Evolutionary conservation across 2,888 invertebrate genomes (phyloP), one percentile per base, ranked within the genome.

Genomic region (Yponomeuta malinellus): DNA sequence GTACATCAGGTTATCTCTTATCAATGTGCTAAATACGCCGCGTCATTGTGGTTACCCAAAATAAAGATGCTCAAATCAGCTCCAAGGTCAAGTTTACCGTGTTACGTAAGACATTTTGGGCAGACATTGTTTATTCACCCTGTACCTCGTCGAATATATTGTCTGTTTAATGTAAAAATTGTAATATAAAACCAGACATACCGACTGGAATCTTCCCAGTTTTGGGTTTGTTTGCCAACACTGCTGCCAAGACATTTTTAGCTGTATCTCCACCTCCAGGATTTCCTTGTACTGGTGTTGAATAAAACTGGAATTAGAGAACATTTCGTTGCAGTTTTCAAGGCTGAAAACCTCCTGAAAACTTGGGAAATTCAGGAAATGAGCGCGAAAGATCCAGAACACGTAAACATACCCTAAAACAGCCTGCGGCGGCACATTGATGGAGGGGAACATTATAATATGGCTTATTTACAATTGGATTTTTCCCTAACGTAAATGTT

Each of bases 161-260:
- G 15, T 59, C 15, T 12, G 15, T 15, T 59, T 59, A 15, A 59
- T 12, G 52, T 15, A 2, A 23, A 23, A 23, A 12, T 59, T 59
- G 52, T 15, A 15, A 15, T 9, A 15, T 15, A 59, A 31, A 29
- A 48, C 8, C 64, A 10, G 29, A 78, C 92, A 87, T 84, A 92
- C 92, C 92, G 81, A 90, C 86, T 78, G 92, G 92, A 76, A 90
- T 90, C 86, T 91, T 91, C 66, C 90, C 90, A 74, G 86, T 86
- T 82, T 92, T 92, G 4, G 90, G 90, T 81, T 86, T 91, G 81
- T 92, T 92, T 76, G 89, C 85, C 78, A 93, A 83, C 73, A 92
- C 91, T 9, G 90, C 91, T 70, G 93, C 91, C 77, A 93, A 80
- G 66, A 93, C 90, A 86, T 92, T 90, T 83, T 90, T 89, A n/a